Evolutionary conservation across 2,888 invertebrate genomes (phyloP), one percentile per base, ranked within the genome.

Genomic region (Thecocarcelia acutangulata): DNA sequence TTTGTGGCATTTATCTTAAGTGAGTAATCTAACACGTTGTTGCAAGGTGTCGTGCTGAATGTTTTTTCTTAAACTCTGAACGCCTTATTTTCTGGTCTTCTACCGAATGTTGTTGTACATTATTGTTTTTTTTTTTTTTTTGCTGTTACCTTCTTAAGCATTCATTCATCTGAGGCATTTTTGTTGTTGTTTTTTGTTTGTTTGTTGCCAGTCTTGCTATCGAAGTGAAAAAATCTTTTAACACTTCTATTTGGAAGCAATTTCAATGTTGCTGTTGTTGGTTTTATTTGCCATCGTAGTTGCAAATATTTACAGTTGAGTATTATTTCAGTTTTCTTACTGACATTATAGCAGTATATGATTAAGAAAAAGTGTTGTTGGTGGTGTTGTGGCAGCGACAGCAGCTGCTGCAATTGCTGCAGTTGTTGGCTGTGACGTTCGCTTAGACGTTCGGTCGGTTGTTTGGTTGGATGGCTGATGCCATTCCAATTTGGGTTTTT

Each of bases 191-290:
- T 81, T 84, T 59, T 75, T 66, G n/a, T 42, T 81, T 82, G 75
- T 77, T 81, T 83, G 84, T 78, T 85, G 58, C 21, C 66, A 44
- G 76, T 50, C 63, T 56, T 77, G 86, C 87, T 87, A 85, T 89
- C 89, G 84, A 72, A 83, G 83, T 85, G 85, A 85, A 85, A 81
- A 86, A 85, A 85, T 85, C 86, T 85, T 87, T 89, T 87, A 85
- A 85, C 87, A 85, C 85, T 85, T 86, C 85, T 80, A 80, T 84
- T 84, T 84, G 76, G 81, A 69, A 84, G 80, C 83, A 82, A 80
- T 83, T 83, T 83, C 64, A 46, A 74, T 82, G 56, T 74, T 66
- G 64, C 46, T 74, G 59, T 17, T 73, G 66, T 50, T 54, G 69
- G 33, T 46, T 48, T 28, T 50, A 28, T 63, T 44, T 70, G 2